phyloP scores from a whole-genome alignment of 2,888 invertebrate genomes.

The Cephus sareptanus region DNA sequence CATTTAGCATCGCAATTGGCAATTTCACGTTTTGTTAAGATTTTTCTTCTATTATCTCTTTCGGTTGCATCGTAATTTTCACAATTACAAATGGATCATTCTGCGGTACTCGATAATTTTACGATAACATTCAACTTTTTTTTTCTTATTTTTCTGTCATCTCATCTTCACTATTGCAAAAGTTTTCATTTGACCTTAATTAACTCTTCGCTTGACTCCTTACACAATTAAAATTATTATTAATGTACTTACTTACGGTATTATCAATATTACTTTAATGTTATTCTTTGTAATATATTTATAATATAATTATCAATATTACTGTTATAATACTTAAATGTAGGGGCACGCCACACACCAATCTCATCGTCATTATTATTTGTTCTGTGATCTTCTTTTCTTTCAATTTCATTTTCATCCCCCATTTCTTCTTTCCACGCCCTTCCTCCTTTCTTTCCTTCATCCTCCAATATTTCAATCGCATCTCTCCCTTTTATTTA shows the following conservation, averaged over 20 bases:
- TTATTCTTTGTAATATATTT: constrained; percentile 40
- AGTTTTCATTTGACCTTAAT: constrained; percentile 43
- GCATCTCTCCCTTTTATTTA: too few relatives aligned
- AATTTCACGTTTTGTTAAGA: too few relatives aligned
- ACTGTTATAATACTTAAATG: constrained; percentile 62
- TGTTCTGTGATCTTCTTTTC: background rate
- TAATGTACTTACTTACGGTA: constrained; percentile 23
- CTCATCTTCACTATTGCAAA: constrained; percentile 51
- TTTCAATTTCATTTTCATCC: background rate
- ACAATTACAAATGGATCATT: constrained; percentile 11
- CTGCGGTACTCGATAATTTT: constrained; percentile 17
- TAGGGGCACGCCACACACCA: constrained; percentile 50
- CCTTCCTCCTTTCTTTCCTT: constrained; percentile 22
- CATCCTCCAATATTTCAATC: too few relatives aligned
- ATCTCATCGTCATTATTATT: constrained; percentile 18
- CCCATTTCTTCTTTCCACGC: constrained; percentile 14
- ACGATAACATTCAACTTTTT: constrained; percentile 18
- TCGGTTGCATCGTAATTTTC: background rate
- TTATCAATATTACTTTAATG: constrained; percentile 28
- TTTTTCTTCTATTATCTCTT: background rate
- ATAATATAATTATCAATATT: constrained; percentile 62
- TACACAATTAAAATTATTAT: constrained; percentile 54
- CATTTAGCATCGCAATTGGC: too few relatives aligned
- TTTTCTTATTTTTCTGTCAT: constrained; percentile 26
- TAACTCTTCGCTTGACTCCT: constrained; percentile 48